Conservation (phyloP, 2,888 invertebrate species). For the Catocala nupta region DNA sequence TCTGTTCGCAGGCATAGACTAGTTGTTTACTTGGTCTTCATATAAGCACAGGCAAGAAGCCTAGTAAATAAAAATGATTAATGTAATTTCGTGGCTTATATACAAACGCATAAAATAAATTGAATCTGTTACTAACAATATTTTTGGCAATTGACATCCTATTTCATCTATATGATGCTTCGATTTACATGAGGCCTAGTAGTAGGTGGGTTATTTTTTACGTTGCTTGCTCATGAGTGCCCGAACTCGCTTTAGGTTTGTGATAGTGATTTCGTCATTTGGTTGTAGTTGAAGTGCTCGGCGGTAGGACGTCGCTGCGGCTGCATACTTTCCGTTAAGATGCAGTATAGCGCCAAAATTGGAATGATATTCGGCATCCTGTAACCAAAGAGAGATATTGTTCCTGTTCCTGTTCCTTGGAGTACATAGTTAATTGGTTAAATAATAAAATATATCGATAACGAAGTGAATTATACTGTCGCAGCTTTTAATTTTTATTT, state of each 20-base stretch:
- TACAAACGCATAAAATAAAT: conserved; percentile 55
- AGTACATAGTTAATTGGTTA: conserved; percentile 13
- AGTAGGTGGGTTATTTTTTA: conserved; percentile 63
- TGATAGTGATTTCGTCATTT: conserved; percentile 94
- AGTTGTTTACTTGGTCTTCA: conserved; percentile 38
- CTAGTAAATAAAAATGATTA: conserved; percentile 23
- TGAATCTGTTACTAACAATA: conserved; percentile 60
- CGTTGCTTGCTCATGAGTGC: conserved; percentile 75
- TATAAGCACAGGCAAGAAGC: conserved; percentile 45
- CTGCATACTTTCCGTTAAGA: conserved; percentile 95
- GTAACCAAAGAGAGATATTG: conserved; percentile 51
- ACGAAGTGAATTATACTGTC: not conserved
- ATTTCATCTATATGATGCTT: conserved; percentile 57
- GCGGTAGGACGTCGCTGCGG: conserved; percentile 95
- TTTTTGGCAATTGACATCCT: conserved; percentile 83
- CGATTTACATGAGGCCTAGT: conserved; percentile 38
- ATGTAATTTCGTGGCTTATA: conserved; percentile 40
- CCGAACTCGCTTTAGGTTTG: conserved; percentile 91
- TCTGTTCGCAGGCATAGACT: conserved; percentile 30
- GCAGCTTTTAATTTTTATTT: not conserved
- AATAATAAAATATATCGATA: conserved; percentile 8
- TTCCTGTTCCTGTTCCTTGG: conserved; percentile 23
- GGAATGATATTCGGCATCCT: conserved; percentile 96
- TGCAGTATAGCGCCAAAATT: conserved; percentile 98
- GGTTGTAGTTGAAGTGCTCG: conserved; percentile 95